Conservation (phyloP, 2,888 invertebrate species). For the Cyaniris semiargus region DNA sequence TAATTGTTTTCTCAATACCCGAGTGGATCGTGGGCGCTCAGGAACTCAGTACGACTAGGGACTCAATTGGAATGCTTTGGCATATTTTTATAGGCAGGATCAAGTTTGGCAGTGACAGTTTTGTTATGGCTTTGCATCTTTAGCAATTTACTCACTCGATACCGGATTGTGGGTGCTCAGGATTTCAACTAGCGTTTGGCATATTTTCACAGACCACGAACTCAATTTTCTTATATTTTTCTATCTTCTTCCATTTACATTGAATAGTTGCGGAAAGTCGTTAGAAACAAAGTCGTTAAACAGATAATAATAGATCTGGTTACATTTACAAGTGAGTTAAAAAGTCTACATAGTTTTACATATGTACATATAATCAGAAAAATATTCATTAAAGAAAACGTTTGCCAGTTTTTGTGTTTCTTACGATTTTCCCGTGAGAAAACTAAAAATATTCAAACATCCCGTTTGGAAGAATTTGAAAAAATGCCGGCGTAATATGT, state of each 20-base stretch:
- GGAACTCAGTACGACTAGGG: conserved; percentile 40
- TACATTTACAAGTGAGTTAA: background rate
- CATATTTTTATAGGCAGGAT: background rate
- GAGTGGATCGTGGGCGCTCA: conserved; percentile 61
- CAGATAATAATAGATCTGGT: too few species aligned
- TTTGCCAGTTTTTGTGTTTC: background rate
- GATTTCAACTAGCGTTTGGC: too few species aligned
- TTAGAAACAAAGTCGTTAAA: too few species aligned
- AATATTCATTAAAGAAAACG: background rate
- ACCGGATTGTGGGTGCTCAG: too few species aligned
- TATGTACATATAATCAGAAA: too few species aligned
- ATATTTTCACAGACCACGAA: too few species aligned
- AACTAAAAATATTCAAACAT: conserved; percentile 12
- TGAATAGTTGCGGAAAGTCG: too few species aligned
- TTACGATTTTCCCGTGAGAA: background rate
- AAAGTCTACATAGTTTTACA: background rate
- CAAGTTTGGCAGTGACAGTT: background rate
- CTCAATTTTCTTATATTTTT: too few species aligned
- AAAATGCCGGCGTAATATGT: background rate
- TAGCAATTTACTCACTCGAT: too few species aligned
- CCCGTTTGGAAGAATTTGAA: background rate
- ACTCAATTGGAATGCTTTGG: conserved; percentile 32
- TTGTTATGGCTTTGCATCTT: background rate
- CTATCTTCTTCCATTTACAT: too few species aligned
- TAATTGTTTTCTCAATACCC: conserved; percentile 63